phyloP scores from a whole-genome alignment of 2,113 vertebrate species.

The Pseudorhombus dupliciocellatus region DNA sequence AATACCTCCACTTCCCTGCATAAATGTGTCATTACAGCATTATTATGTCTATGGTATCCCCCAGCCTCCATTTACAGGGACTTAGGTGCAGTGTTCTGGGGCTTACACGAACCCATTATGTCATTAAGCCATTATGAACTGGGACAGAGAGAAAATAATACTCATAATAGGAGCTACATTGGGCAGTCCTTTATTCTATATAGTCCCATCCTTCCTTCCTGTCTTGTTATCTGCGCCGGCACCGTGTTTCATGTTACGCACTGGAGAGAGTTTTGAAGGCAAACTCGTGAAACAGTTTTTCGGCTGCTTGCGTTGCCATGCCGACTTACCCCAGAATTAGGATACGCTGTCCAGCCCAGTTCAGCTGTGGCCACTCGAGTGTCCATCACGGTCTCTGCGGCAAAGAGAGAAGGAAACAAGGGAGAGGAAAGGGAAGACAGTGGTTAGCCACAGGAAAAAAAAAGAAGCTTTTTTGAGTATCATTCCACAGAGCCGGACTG shows the following conservation, averaged over 20 bases:
- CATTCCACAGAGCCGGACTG: constrained; percentile 44
- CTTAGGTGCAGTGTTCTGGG: constrained; percentile 71
- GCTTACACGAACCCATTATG: constrained; percentile 79
- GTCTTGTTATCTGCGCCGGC: constrained; percentile 49
- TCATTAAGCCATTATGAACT: constrained; percentile 81
- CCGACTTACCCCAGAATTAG: constrained; percentile 93
- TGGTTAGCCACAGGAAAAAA: constrained; percentile 52
- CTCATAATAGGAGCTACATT: constrained; percentile 66
- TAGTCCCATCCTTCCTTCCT: constrained; percentile 48
- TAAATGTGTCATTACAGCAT: constrained; percentile 76
- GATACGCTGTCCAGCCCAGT: constrained; percentile 97
- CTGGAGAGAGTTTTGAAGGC: not conserved
- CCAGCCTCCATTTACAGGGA: constrained; percentile 68
- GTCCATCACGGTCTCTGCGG: constrained; percentile 96
- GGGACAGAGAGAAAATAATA: constrained; percentile 77
- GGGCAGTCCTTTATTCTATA: constrained; percentile 60
- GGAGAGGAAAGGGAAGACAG: constrained; percentile 44
- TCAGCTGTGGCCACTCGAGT: constrained; percentile 97
- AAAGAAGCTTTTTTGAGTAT: constrained; percentile 55
- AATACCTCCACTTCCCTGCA: constrained; percentile 70
- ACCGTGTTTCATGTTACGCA: constrained; percentile 23
- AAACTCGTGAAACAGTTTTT: constrained; percentile 1
- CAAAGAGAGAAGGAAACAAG: constrained; percentile 49
- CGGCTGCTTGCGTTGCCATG: constrained; percentile 1
- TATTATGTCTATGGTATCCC: constrained; percentile 69